These are phyloP conservation scores for Chrysodeixis includens DNA, from an alignment of 2,888 invertebrate species.

Conservation along the genomic window DNA sequence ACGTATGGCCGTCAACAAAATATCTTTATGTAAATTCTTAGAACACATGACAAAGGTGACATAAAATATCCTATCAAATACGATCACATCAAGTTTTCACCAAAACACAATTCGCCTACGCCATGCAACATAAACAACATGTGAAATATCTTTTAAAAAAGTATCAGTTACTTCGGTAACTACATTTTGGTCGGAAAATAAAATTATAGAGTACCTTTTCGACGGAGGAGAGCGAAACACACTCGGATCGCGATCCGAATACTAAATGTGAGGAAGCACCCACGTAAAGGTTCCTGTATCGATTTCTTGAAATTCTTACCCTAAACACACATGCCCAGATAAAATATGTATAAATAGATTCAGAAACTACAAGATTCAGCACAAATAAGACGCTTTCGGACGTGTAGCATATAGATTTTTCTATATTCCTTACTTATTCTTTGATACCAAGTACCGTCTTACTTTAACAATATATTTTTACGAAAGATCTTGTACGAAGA, in stretches of 20 bases:
- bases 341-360: slow-evolving; percentile 49
- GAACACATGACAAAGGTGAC: neutral
- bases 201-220: slow-evolving; percentile 89
- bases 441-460: neutral
- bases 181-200: slow-evolving; percentile 87
- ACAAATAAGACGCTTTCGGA: slow-evolving; percentile 5
- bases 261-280: slow-evolving; percentile 70
- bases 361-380: slow-evolving; percentile 8
- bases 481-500: neutral
- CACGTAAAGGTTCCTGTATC: slow-evolving; percentile 71
- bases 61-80: neutral
- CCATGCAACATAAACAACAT: slow-evolving; percentile 68
- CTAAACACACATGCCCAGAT: slow-evolving; percentile 66
- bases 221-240: slow-evolving; percentile 84
- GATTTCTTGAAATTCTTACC: slow-evolving; percentile 75
- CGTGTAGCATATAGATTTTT: neutral
- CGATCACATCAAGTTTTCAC: slow-evolving; percentile 38
- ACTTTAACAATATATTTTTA: neutral
- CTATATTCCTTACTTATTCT: neutral
- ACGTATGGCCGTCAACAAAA: too few relatives aligned
- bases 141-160: slow-evolving; percentile 76
- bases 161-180: slow-evolving; percentile 85
- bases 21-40: neutral
- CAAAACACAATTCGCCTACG: slow-evolving; percentile 69
- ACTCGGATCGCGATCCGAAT: slow-evolving; percentile 78